Percentiles rank a stretch among this genome's conserved stretches.
phyloP scores from a whole-genome alignment of 2,888 invertebrate species.

The Steinernema hermaphroditum region DNA sequence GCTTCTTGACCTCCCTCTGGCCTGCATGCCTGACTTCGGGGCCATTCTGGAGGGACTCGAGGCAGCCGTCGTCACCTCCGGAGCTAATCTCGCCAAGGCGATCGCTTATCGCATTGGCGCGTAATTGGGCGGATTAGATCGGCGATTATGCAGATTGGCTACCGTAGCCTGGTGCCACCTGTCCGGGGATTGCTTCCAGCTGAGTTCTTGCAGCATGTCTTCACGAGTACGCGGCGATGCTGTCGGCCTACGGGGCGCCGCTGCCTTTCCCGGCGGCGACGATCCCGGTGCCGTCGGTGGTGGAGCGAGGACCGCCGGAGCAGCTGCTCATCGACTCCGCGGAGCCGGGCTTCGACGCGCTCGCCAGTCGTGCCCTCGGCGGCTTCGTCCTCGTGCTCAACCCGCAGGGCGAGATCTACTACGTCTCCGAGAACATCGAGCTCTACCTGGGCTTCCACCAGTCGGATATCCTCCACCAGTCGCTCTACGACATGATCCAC shows the following conservation, averaged over 20 bases:
- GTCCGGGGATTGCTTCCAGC: neutral
- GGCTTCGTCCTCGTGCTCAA: conserved; percentile 98
- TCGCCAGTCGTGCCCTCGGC: conserved; percentile 82
- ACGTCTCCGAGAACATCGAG: conserved; percentile 98
- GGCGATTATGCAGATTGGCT: conserved; percentile 18
- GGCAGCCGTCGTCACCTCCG: too few relatives aligned
- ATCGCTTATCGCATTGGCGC: too few relatives aligned
- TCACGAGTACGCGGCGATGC: conserved; percentile 4
- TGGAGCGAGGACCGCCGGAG: conserved; percentile 39
- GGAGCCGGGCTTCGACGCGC: conserved; percentile 55
- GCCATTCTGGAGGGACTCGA: too few relatives aligned
- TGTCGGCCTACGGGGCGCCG: neutral
- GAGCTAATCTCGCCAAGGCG: too few relatives aligned
- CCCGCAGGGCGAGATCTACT: conserved; percentile 94
- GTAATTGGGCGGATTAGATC: neutral
- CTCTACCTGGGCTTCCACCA: conserved; percentile 99
- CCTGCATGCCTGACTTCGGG: too few relatives aligned
- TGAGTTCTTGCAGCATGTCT: conserved; percentile 3
- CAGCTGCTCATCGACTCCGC: conserved; percentile 51
- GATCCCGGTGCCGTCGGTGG: conserved; percentile 46
- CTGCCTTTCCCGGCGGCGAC: neutral
- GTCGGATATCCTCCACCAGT: conserved; percentile 99
- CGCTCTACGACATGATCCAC: conserved; percentile 96
- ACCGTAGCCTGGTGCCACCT: conserved; percentile 7
- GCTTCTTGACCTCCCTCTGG: too few relatives aligned